These are phyloP conservation scores for Cardinalis cardinalis DNA, from an alignment of 2,113 vertebrate species.

Conservation along the genomic window DNA sequence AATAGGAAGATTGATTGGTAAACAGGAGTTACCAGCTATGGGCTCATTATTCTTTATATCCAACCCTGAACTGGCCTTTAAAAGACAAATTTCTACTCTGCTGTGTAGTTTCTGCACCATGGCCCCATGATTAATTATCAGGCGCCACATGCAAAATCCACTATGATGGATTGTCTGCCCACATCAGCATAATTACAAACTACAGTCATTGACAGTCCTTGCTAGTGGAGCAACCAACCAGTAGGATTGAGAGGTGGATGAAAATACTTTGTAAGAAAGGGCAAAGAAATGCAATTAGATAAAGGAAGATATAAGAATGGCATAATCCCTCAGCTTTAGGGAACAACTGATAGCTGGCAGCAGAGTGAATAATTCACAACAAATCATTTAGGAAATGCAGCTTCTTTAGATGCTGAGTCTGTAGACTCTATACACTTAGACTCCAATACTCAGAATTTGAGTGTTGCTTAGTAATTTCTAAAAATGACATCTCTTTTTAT, in stretches of 20 bases:
- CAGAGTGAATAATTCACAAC: neutral
- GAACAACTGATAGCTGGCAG: neutral
- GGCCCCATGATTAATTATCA: slow-evolving; percentile 67
- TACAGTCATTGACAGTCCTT: slow-evolving; percentile 45
- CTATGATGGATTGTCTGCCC: slow-evolving; percentile 58
- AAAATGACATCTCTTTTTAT: neutral
- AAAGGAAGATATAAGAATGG: neutral
- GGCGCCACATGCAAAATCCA: slow-evolving; percentile 49
- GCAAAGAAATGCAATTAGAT: neutral
- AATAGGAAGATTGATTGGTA: slow-evolving; percentile 48
- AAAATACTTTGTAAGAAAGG: neutral
- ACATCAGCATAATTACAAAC: slow-evolving; percentile 55
- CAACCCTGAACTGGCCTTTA: slow-evolving; percentile 59
- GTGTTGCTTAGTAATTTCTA: neutral
- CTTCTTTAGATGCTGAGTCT: neutral
- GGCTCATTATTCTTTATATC: slow-evolving; percentile 59
- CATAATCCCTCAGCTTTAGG: neutral
- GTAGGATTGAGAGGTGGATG: neutral
- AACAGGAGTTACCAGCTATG: slow-evolving; percentile 36
- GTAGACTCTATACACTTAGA: neutral
- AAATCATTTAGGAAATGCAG: neutral
- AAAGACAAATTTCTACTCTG: slow-evolving; percentile 68
- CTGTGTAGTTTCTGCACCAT: slow-evolving; percentile 34
- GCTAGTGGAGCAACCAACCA: slow-evolving; percentile 20
- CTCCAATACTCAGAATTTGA: neutral